Evolutionary conservation across 2,888 invertebrate genomes (phyloP), one percentile per base, ranked within the genome.

Genomic region (Agrypnus murinus): DNA sequence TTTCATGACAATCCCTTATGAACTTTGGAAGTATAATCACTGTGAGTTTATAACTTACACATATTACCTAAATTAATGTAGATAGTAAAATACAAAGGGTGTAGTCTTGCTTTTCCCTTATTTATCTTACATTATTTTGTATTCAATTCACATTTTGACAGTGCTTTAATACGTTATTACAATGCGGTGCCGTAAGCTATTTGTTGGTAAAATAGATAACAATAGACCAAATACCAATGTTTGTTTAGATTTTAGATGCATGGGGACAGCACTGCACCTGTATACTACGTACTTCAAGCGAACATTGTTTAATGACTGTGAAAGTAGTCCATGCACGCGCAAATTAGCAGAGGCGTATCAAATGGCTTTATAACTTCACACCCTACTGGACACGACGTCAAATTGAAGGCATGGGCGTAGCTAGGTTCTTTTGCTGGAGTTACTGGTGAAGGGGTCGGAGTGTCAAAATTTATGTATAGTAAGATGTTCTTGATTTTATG

Each of bases 101-200:
- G 69, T 73, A 46, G 46, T 59, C 66, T 40, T 40, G 58, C 60
- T 72, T 68, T 73, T 70, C 64, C 62, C 62, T 70, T 62, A 65
- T 60, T 65, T 60, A 60, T 70, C 57, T n/a, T 43, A 48, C 45
- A 77, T 78, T 77, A 79, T 81, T n/a, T 81, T 79, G 78, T 80
- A 81, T 80, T 81, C 80, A 62, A 76, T 76, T 79, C 80, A 78
- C 81, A 81, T 80, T 79, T 79, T 80, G 78, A 80, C 79, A 78
- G 75, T 73, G 46, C 34, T 50, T 25, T 48, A 36, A 63, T 60
- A 55, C 70, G 70, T 65, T 70, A 65, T 45, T 17, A 25, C n/a
- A 68, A 55, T 63, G 55, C 55, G 57, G 64, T 58, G 58, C 38
- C 38, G 34, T 57, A 48, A 50, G 62, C 31, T 63, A 69, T 63